These are phyloP conservation scores for Phacellophora camtschatica DNA, from an alignment of 30 jellyfish, hydroid and myxozoan genomes.

Conservation along the genomic window DNA sequence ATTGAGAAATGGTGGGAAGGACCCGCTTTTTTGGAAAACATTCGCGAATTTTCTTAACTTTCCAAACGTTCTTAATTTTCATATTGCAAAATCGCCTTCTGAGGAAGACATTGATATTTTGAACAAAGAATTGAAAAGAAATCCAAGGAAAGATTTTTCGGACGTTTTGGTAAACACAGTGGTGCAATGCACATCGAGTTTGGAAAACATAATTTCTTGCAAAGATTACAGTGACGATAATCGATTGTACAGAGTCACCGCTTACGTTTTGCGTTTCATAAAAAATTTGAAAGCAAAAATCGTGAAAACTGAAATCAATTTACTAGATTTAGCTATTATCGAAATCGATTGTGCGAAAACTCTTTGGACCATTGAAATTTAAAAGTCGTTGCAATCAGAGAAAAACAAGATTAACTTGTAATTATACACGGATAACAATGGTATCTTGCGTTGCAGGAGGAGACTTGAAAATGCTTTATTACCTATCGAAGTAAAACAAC, in stretches of 20 bases:
- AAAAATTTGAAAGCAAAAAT: background rate
- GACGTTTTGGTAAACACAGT: background rate
- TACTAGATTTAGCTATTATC: background rate
- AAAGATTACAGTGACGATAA: background rate
- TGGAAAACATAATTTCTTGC: background rate
- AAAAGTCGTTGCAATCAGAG: background rate
- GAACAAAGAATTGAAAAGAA: background rate
- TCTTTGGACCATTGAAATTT: background rate
- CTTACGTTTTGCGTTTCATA: background rate
- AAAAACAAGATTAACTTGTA: background rate
- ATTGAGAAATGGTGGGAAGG: background rate
- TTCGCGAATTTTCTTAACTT: background rate
- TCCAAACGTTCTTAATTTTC: background rate
- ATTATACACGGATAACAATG: background rate
- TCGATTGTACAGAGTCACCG: background rate
- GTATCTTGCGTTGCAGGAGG: conserved; percentile 5
- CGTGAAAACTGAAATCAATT: background rate
- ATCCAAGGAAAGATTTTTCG: background rate
- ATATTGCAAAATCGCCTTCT: background rate
- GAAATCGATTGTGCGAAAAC: background rate
- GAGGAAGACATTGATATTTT: background rate
- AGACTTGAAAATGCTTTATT: conserved; percentile 3
- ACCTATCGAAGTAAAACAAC: background rate
- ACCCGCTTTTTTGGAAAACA: background rate
- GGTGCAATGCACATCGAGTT: background rate